Evolutionary conservation across 1,140 invertebrate species (phyloP).

Genomic region (Drosophila truncata): DNA sequence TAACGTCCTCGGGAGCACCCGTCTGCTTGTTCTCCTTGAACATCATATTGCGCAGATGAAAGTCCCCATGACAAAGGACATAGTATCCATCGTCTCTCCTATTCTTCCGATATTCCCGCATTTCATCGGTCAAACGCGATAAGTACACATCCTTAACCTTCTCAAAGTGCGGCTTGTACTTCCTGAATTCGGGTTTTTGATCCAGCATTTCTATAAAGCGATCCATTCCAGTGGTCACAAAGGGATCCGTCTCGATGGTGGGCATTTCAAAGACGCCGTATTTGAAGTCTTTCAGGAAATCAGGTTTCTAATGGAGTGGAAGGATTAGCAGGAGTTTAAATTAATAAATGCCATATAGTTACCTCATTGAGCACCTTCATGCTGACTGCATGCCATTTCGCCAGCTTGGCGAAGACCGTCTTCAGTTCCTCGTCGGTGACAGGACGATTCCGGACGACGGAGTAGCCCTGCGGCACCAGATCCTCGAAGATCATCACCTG

Average conservation of each 20-base stretch:
- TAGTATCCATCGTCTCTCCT: slow-evolving; percentile 32
- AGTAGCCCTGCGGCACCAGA: slow-evolving; percentile 51
- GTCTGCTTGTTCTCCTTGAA: slow-evolving; percentile 50
- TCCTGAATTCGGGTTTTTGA: slow-evolving; percentile 38
- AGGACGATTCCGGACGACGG: slow-evolving; percentile 44
- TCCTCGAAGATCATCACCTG: slow-evolving; percentile 68
- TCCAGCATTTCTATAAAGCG: slow-evolving; percentile 51
- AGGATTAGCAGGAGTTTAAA: neutral
- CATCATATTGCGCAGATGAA: slow-evolving; percentile 68
- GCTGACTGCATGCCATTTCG: slow-evolving; percentile 66
- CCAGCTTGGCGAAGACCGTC: slow-evolving; percentile 37
- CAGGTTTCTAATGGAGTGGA: slow-evolving; percentile 10
- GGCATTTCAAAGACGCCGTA: slow-evolving; percentile 28
- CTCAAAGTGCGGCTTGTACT: slow-evolving; percentile 56
- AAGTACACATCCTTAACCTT: slow-evolving; percentile 27
- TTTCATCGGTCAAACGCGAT: neutral
- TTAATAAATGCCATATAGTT: neutral
- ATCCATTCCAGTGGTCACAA: slow-evolving; percentile 29
- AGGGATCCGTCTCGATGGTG: slow-evolving; percentile 21
- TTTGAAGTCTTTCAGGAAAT: slow-evolving; percentile 39
- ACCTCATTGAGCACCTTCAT: slow-evolving; percentile 54
- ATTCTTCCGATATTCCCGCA: slow-evolving; percentile 52
- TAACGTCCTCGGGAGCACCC: slow-evolving; percentile 42
- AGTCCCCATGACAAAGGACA: slow-evolving; percentile 64
- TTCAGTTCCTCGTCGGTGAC: slow-evolving; percentile 42